Conservation (phyloP, 2,113 vertebrate species). For the Chloropsis hardwickii region DNA sequence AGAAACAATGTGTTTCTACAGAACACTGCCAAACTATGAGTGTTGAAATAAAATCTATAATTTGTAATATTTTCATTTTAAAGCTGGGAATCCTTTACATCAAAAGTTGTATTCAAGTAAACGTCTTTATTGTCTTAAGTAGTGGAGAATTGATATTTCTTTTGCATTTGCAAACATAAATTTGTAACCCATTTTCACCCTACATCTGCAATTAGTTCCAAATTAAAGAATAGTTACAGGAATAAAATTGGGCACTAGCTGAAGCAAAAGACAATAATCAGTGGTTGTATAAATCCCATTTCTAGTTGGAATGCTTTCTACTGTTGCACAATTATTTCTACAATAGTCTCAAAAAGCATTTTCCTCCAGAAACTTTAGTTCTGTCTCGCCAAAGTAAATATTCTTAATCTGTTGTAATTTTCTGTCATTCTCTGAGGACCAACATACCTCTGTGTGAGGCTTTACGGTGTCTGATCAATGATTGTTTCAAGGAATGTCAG, state of each 20-base stretch:
- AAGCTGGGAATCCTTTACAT: background rate
- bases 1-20: background rate
- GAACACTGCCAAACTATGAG: background rate
- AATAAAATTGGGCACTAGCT: background rate
- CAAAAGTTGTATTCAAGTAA: background rate
- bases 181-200: background rate
- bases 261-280: background rate
- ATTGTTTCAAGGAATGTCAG: background rate
- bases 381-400: slow-evolving; percentile 14
- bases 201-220: background rate
- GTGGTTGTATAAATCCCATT: background rate
- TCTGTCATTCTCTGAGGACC: background rate
- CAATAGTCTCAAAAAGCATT: background rate
- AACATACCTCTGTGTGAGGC: background rate
- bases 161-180: background rate
- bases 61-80: background rate
- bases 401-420: background rate
- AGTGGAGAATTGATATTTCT: background rate
- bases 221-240: background rate
- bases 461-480: background rate
- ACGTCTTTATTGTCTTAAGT: background rate
- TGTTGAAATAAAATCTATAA: background rate
- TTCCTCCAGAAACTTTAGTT: background rate
- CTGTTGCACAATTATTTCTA: background rate
- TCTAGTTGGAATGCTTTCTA: background rate